Conservation (phyloP, 1,140 invertebrate genomes). For the Bradynema listronoti region DNA sequence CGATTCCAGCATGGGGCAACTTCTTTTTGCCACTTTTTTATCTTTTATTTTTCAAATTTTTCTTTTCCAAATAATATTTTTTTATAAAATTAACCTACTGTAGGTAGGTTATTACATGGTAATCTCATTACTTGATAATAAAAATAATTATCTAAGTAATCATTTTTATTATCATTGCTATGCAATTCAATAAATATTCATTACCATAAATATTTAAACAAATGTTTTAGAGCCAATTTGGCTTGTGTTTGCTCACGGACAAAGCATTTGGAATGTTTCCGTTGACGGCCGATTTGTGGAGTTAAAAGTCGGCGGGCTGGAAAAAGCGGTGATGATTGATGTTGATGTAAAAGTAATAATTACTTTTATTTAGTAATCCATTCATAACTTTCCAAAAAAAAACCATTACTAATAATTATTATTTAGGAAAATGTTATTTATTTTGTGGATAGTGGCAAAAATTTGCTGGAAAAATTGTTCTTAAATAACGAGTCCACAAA, state of each 20-base stretch:
- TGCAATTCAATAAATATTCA: neutral
- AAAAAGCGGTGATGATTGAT: constrained; percentile 50
- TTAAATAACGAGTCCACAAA: constrained; percentile 38
- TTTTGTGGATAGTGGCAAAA: constrained; percentile 10
- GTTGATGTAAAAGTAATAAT: constrained; percentile 40
- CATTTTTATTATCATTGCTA: neutral
- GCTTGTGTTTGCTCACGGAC: constrained; percentile 47
- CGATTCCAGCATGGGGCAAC: constrained; percentile 40
- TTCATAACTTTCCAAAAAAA: too few species aligned
- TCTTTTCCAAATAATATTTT: too few species aligned
- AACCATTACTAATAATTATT: constrained; percentile 3
- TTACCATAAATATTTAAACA: constrained; percentile 5
- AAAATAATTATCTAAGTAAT: neutral
- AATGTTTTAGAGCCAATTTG: constrained; percentile 37
- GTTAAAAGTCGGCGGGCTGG: constrained; percentile 37
- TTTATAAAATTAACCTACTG: too few species aligned
- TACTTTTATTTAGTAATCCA: neutral
- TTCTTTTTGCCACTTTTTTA: constrained; percentile 2
- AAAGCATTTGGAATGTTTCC: constrained; percentile 49
- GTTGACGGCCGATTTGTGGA: constrained; percentile 43
- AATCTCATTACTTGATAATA: neutral
- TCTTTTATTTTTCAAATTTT: too few species aligned
- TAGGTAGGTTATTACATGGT: too few species aligned
- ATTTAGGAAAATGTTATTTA: constrained; percentile 6
- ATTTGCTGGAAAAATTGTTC: constrained; percentile 17